Percentiles rank a stretch among this genome's conserved stretches.
phyloP scores from a whole-genome alignment of 2,797 vertebrate species.

The Clarias fuscus region DNA sequence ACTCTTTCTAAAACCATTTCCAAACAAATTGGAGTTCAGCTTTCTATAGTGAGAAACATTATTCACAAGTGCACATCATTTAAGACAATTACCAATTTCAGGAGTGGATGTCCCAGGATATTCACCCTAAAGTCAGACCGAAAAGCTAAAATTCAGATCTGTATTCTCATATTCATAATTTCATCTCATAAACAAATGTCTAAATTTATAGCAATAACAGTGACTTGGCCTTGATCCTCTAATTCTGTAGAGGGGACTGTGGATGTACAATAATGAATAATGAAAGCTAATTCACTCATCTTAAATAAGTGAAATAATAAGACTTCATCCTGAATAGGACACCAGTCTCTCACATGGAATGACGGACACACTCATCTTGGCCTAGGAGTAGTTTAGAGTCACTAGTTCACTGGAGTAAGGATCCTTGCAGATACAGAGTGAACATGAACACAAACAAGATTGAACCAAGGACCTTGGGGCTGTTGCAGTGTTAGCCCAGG shows the following conservation, averaged over 20 bases:
- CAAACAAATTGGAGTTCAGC: too few species aligned
- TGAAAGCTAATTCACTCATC: neutral
- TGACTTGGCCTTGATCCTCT: neutral
- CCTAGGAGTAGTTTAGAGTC: neutral
- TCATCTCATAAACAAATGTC: too few species aligned
- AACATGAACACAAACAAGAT: neutral
- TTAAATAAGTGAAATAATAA: neutral
- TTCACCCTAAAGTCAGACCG: too few species aligned
- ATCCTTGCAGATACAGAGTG: neutral
- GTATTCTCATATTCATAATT: too few species aligned
- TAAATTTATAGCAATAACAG: too few species aligned
- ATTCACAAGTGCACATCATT: too few species aligned
- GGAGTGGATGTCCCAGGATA: too few species aligned
- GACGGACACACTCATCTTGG: neutral
- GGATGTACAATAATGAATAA: neutral
- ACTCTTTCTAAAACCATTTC: too few species aligned
- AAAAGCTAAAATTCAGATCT: too few species aligned
- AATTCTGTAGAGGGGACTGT: neutral
- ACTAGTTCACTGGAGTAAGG: neutral
- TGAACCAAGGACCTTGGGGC: neutral
- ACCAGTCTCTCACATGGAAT: neutral
- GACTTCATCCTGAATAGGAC: too few species aligned
- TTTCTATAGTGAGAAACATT: too few species aligned
- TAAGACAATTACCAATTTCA: too few species aligned
- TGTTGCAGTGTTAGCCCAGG: neutral